phyloP scores from a whole-genome alignment of 1,140 invertebrate genomes.

The Dolichoris vasculosae region DNA sequence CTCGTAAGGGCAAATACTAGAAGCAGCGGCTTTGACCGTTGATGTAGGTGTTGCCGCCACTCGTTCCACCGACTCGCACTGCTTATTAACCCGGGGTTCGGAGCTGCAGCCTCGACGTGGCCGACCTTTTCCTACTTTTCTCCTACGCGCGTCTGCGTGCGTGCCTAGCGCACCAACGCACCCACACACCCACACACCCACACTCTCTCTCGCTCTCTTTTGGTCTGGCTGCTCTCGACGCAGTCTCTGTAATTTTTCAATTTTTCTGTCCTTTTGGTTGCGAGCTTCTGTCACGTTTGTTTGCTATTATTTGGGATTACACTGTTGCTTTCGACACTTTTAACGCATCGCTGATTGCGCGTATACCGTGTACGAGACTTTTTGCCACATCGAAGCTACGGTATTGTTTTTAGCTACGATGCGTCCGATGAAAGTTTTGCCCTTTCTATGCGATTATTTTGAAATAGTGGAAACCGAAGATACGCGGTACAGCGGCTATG shows the following conservation, averaged over 20 bases:
- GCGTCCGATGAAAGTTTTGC: too few relatives aligned
- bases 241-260: too few relatives aligned
- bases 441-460: too few relatives aligned
- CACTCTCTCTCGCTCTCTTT: too few relatives aligned
- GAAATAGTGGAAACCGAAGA: too few relatives aligned
- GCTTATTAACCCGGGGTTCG: background rate
- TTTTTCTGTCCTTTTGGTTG: background rate
- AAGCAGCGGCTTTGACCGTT: background rate
- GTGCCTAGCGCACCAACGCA: too few relatives aligned
- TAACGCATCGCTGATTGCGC: slow-evolving; percentile 19
- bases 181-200: too few relatives aligned
- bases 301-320: slow-evolving; percentile 25
- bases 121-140: too few relatives aligned
- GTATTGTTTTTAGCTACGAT: too few relatives aligned
- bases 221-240: too few relatives aligned
- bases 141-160: too few relatives aligned
- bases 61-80: background rate
- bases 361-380: background rate
- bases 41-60: background rate
- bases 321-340: background rate
- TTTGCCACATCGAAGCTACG: background rate
- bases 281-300: slow-evolving; percentile 1
- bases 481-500: too few relatives aligned
- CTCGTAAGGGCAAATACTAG: slow-evolving; percentile 13
- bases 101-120: background rate